Evolutionary conservation across 2,113 vertebrate genomes (phyloP).

Genomic region (Acrocephalus kingi): DNA sequence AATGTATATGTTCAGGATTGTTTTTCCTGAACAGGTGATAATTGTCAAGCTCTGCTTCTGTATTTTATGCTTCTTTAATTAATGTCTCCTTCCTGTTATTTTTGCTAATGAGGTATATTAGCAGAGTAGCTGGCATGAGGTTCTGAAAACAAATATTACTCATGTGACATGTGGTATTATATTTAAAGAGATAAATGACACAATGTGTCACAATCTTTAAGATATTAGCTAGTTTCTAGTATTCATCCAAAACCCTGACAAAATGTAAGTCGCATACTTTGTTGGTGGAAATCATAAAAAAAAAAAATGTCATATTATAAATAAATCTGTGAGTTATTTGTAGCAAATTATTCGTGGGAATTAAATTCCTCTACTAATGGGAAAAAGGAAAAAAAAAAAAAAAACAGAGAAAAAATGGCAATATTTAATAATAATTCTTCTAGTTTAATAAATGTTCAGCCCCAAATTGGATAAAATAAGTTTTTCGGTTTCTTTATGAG

Average conservation of each 20-base stretch:
- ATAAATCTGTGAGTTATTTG: neutral
- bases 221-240: neutral
- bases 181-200: neutral
- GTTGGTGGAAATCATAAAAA: neutral
- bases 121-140: neutral
- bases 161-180: neutral
- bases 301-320: neutral
- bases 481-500: neutral
- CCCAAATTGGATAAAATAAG: slow-evolving; percentile 4
- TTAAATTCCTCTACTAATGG: neutral
- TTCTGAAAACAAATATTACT: neutral
- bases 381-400: neutral
- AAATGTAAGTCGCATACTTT: neutral
- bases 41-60: neutral
- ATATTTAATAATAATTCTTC: neutral
- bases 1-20: neutral
- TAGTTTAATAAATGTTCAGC: slow-evolving; percentile 1
- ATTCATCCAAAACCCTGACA: neutral
- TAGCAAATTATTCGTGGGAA: neutral
- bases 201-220: neutral
- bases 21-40: neutral
- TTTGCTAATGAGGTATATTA: neutral
- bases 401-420: neutral
- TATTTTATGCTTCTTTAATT: neutral
- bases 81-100: neutral